Evolutionary conservation across 2,797 vertebrate species (phyloP).

Genomic region (Molossus alvarezi): DNA sequence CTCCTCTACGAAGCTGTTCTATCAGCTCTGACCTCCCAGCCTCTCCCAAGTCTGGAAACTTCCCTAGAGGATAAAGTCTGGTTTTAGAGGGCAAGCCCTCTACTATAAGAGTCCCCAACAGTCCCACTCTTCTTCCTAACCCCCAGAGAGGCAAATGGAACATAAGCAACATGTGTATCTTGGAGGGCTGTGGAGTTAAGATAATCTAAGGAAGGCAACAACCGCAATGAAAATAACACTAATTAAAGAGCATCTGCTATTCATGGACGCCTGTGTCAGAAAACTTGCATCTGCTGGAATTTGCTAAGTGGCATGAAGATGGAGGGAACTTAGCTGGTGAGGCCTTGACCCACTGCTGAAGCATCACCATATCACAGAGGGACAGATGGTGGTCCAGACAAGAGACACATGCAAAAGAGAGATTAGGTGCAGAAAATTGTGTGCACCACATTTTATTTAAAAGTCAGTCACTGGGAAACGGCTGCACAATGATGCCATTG

Average conservation of each 20-base stretch:
- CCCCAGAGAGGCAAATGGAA: background rate
- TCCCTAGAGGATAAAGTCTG: background rate
- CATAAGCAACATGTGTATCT: background rate
- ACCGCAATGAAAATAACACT: conserved; percentile 68
- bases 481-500: background rate
- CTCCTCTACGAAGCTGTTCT: background rate
- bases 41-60: background rate
- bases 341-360: background rate
- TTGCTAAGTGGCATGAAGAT: conserved; percentile 49
- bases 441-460: conserved; percentile 17
- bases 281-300: conserved; percentile 67
- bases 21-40: background rate
- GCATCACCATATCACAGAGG: background rate
- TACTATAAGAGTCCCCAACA: background rate
- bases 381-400: conserved; percentile 65
- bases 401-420: conserved; percentile 17
- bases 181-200: background rate
- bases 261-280: conserved; percentile 59
- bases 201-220: conserved; percentile 70
- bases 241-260: conserved; percentile 85
- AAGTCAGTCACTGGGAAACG: conserved; percentile 49
- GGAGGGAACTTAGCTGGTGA: background rate
- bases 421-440: background rate
- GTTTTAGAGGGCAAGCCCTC: background rate
- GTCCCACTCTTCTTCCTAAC: background rate